Base-by-base conservation (phyloP, 2,888 invertebrate species). In the Amblyjoppa proteus region DNA sequence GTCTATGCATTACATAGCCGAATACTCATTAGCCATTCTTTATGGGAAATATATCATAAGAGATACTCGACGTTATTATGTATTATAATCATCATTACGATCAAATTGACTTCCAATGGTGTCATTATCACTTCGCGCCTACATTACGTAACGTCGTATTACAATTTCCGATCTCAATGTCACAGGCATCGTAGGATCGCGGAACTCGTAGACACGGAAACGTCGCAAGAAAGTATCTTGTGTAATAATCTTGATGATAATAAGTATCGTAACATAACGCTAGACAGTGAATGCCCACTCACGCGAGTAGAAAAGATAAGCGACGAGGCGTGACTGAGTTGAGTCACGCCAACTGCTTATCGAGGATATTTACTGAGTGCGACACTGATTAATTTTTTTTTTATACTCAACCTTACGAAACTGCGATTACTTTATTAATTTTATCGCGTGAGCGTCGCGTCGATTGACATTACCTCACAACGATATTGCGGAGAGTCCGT, bases 191-290 rank as follows among this genome's bases (percentile, higher is more conserved):
- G 71, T 7, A 20, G 81, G 53, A 66, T 74, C 61, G 41, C 70
- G 20, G 56, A 74, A 58, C 11, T 58, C 13, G 28, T 28, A 28
- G 2, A 25, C 61, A 41, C 84, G 68, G 58, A 73, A 81, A 74
- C 25, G 25, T 64, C 51, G 64, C 53, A 58, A 81, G 77, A 75
- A 74, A 78, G 68, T 81, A 56, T 25, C n/a, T 82, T 76, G 61
- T 73, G 79, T 79, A 82, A 84, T 76, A 75, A 84, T 70, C 49
- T 70, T 76, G 74, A 69, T 74, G 58, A 76, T 76, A 70, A 20
- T 41, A 20, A 58, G 31, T 41, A 31, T 66, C 61, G 31, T 41
- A 64, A 3, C 20, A 61, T 64, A 80, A 71, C 34, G 53, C 28
- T 25, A 74, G 69, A 64, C 9, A 58, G n/a, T 80, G 45, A 38